Base-by-base conservation (phyloP, 2,113 vertebrate species). In the Phodopus roborovskii region DNA sequence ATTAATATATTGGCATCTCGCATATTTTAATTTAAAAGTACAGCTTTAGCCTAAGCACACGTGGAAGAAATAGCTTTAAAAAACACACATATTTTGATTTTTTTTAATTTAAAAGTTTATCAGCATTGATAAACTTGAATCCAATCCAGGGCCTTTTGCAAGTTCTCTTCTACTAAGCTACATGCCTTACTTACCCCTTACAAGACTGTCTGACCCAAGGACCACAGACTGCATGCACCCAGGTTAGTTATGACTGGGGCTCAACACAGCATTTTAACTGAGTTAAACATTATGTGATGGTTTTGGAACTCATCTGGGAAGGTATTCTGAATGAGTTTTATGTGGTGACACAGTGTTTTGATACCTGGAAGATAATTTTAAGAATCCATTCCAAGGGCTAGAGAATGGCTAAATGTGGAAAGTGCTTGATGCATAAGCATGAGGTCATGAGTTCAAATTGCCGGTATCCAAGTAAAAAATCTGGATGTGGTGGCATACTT, bases 81-180 rank as follows among this genome's bases (percentile, higher is more conserved):
- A 91, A 62, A 53, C 60, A 70, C 3, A 82, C 0, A 64, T 39
- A 50, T 53, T 70, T 36, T 89, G 3, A 8, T 53, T 64, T 28
- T 85, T 73, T 92, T 91, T 12, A 26, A 77, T 16, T 71, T 96
- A 87, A 42, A 88, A 58, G 28, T 62, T 94, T 88, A 88, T 77
- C 60, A 92, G 39, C 48, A 73, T 68, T 42, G 75, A 74, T 71
- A 90, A 12, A 70, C 30, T 53, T 20, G 13, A 42, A 5, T 86
- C 50, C 42, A 45, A 36, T 19, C 17, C 30, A 86, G 42, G 30
- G 11, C 42, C 62, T 66, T 86, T 22, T 50, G 19, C 5, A 48
- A 86, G 19, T 36, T 62, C 11, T 86, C 45, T 86, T 48, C 30
- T 30, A 50, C 5, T 22, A 11, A 36, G 30, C 17, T 36, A 48